Evolutionary conservation across 2,113 vertebrate genomes (phyloP).

Genomic region (Leptobrachium leishanense): DNA sequence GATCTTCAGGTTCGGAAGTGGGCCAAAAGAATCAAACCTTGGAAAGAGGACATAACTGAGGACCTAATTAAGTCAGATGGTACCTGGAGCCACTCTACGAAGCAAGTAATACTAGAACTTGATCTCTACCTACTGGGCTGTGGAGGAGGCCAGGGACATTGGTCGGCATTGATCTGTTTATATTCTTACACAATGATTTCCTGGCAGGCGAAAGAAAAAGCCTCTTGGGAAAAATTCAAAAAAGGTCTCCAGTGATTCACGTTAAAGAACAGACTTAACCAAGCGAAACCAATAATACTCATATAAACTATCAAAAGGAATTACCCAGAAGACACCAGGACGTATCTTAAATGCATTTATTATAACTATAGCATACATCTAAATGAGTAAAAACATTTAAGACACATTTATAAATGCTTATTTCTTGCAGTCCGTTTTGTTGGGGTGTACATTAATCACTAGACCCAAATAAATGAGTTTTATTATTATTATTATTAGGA

Average conservation of each 20-base stretch:
- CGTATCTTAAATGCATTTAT: background rate
- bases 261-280: constrained; percentile 31
- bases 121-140: constrained; percentile 23
- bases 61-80: background rate
- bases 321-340: background rate
- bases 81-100: background rate
- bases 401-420: background rate
- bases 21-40: too few species aligned
- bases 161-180: constrained; percentile 45
- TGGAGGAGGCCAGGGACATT: constrained; percentile 24
- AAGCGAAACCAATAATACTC: constrained; percentile 12
- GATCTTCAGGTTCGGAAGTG: too few species aligned
- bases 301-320: constrained; percentile 18
- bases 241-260: constrained; percentile 34
- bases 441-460: too few species aligned
- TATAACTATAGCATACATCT: background rate
- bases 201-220: constrained; percentile 32
- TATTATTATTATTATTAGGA: too few species aligned
- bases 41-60: background rate
- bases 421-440: too few species aligned
- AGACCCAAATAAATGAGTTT: too few species aligned
- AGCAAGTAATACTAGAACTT: background rate
- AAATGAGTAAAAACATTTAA: background rate
- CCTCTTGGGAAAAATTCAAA: constrained; percentile 19
- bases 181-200: constrained; percentile 28